These are phyloP conservation scores for Dasyornis broadbenti DNA, from an alignment of 2,113 vertebrate species.

Conservation along the genomic window DNA sequence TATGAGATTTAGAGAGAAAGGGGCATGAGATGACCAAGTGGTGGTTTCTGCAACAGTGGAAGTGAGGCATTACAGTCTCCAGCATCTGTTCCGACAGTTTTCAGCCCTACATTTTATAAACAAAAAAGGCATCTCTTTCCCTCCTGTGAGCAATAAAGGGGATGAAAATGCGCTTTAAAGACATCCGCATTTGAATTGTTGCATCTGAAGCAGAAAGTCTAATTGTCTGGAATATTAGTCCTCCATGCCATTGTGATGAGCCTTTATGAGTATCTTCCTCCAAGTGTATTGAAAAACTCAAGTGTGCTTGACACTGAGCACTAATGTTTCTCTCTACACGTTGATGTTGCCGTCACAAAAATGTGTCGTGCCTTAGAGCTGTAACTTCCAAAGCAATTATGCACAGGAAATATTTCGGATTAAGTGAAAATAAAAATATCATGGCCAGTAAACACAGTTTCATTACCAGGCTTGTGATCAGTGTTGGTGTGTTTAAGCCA, in stretches of 20 bases:
- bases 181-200: constrained; percentile 65
- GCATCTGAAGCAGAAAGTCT: constrained; percentile 71
- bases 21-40: constrained; percentile 37
- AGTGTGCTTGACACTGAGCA: constrained; percentile 66
- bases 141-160: constrained; percentile 61
- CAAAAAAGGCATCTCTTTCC: constrained; percentile 52
- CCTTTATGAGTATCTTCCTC: constrained; percentile 57
- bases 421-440: constrained; percentile 67
- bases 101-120: constrained; percentile 59
- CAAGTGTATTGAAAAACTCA: constrained; percentile 68
- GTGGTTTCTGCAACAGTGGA: constrained; percentile 29
- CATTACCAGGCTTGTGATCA: not conserved
- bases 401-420: constrained; percentile 57
- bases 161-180: constrained; percentile 63
- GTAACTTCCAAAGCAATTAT: constrained; percentile 66
- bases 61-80: constrained; percentile 17
- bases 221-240: constrained; percentile 68
- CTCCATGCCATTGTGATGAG: constrained; percentile 29
- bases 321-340: constrained; percentile 46
- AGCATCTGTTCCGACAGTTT: constrained; percentile 50
- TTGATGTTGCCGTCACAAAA: constrained; percentile 63
- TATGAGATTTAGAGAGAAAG: constrained; percentile 17
- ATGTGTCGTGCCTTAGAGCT: constrained; percentile 65
- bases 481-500: not conserved
- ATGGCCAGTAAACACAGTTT: constrained; percentile 43